Evolutionary conservation across 2,797 vertebrate species (phyloP), one percentile per base, ranked within the genome.

Genomic region (Molossus alvarezi): DNA sequence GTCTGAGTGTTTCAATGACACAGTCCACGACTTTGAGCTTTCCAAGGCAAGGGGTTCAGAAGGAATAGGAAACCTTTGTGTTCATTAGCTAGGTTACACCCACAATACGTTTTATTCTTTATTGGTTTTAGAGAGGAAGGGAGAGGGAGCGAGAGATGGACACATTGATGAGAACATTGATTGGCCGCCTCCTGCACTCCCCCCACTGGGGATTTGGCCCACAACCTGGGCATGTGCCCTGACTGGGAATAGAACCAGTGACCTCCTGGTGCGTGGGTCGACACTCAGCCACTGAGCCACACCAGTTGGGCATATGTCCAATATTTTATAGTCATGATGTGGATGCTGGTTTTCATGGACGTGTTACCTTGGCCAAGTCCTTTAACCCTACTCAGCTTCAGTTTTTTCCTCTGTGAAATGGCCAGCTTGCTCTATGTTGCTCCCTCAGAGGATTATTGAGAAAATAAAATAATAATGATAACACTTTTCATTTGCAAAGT

Each of bases 21-120:
- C n/a, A 51, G 5, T 25, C 53, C 73, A 18, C 23, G 62, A 71
- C 21, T 72, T 77, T 37, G 89, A 90, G 75, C 45, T 17, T 86
- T 88, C 93, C 90, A 88, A 82, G 79, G 48, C n/a, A 75, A 67
- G 12, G 51, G 15, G 55, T 60, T 48, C 29, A 51, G 53, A 93
- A 88, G 57, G 86, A 27, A 23, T 15, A 12, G 8, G n/a, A 88
- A 82, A n/a, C 18, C 10, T 55, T 60, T 72, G 33, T 45, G 69
- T 10, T 85, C 41, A 29, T 48, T 29, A 37, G 41, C 23, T 27
- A 23, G 83, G n/a, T 2, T n/a, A 13, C 10, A 18, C 51, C 29
- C 2, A 2, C 0, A 21, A 45, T 45, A 45, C 6, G 6, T 45
- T 45, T 45, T 45, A 5, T 45, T 45, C 41, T 45, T 45, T 45